Base-by-base conservation (phyloP, 2,797 vertebrate species). In the Notoglanidium macrostoma region DNA sequence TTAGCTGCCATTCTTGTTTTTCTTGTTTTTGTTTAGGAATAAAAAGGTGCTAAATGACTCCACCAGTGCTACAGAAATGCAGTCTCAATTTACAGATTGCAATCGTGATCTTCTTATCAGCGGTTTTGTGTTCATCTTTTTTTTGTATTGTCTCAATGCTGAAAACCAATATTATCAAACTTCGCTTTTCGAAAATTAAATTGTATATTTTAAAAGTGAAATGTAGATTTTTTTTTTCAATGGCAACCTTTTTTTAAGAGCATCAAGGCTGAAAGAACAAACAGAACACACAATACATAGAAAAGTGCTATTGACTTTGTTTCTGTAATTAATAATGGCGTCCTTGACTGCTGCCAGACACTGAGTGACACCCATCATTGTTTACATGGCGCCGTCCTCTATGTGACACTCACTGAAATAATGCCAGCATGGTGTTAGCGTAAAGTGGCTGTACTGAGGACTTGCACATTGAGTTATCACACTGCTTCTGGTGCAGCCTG, bases 181-280 rank as follows among this genome's bases (percentile, higher is more conserved):
- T 92, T 92, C 91, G 94, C 95, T 95, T 76, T 79, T 94, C 92
- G 91, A 94, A 95, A 96, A 94, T 95, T 93, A 90, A 96, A 96
- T 94, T 96, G 96, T 96, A 96, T 96, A 96, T 96, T 96, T 96
- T 96, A 94, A 96, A 67, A 95, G 93, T 95, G 93, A 95, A 95
- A 94, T 95, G 94, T 96, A 94, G 93, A 92, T 93, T 91, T 80
- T 93, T 83, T 93, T 93, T 90, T 79, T 76, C 55, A 83, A 90
- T 87, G 65, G 84, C 73, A 83, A 91, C 85, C 49, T 88, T 92
- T 92, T 92, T 92, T 85, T 83, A 87, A 88, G 67, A 87, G 91
- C 91, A 89, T 94, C 92, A 92, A 92, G 92, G 93, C 92, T 94
- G 92, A 92, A 91, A 88, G 93, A 93, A 87, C 89, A 90, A 92